phyloP scores from a whole-genome alignment of 2,797 vertebrate genomes.

The Girardinus metallicus region DNA sequence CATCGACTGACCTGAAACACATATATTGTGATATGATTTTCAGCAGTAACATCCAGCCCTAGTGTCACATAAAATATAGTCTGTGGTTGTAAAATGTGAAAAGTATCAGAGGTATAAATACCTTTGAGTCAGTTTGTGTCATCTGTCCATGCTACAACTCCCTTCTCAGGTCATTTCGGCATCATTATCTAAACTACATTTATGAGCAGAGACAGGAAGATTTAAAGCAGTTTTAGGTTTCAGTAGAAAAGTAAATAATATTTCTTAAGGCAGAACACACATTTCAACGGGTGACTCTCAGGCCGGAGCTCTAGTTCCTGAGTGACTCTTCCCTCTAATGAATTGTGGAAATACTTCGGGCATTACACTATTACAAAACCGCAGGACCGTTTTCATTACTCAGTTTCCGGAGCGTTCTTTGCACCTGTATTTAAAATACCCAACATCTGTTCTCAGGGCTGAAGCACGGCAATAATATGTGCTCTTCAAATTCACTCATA shows the following conservation, averaged over 20 bases:
- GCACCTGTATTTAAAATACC: conserved; percentile 82
- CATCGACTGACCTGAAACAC: no score
- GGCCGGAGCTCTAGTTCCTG: conserved; percentile 17
- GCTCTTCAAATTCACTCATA: conserved; percentile 52
- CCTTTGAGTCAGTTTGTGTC: neutral
- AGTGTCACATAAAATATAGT: neutral
- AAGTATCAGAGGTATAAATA: no score
- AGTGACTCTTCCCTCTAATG: conserved; percentile 53
- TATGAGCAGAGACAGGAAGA: neutral
- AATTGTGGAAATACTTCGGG: conserved; percentile 68
- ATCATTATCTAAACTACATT: neutral
- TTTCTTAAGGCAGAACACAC: conserved; percentile 16
- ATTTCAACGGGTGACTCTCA: conserved; percentile 26
- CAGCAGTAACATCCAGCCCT: no score
- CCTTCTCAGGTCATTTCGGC: neutral
- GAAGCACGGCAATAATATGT: conserved; percentile 66
- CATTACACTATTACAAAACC: conserved; percentile 58
- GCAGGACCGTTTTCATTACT: conserved; percentile 73
- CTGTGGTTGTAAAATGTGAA: neutral
- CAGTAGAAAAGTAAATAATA: conserved; percentile 4
- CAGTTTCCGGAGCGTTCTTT: conserved; percentile 69
- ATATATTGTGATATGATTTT: no score
- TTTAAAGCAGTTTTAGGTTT: neutral
- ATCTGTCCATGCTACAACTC: neutral
- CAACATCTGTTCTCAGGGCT: conserved; percentile 76